phyloP scores from a whole-genome alignment of 1,140 invertebrate genomes.

The Gonioctena quinquepunctata region DNA sequence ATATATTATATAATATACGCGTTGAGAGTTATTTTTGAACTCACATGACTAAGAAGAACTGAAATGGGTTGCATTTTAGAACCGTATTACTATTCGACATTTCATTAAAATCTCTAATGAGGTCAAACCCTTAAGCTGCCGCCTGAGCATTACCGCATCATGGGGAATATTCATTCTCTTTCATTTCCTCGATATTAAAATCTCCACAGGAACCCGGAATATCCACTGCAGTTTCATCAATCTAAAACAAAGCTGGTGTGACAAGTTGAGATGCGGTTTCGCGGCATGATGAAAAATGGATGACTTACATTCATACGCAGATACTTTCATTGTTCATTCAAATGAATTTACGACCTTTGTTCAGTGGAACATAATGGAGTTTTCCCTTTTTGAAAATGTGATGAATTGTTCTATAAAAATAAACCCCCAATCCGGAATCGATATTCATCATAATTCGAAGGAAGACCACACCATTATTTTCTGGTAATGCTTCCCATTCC shows the following conservation, averaged over 20 bases:
- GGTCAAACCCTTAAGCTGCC: background rate
- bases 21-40: too few relatives aligned
- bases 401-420: background rate
- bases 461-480: too few relatives aligned
- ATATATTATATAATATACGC: too few relatives aligned
- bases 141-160: background rate
- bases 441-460: too few relatives aligned
- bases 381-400: background rate
- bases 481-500: too few relatives aligned
- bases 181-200: too few relatives aligned
- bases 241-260: slow-evolving; percentile 15
- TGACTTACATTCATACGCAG: slow-evolving; percentile 12
- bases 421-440: too few relatives aligned
- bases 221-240: slow-evolving; percentile 19
- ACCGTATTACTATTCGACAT: background rate
- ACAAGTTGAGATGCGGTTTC: background rate
- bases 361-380: background rate
- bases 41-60: too few relatives aligned
- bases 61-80: too few relatives aligned
- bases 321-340: slow-evolving; percentile 3
- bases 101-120: background rate
- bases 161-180: too few relatives aligned
- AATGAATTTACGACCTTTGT: slow-evolving; percentile 9
- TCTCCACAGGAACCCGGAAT: background rate
- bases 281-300: slow-evolving; percentile 13